Conservation (phyloP, 2,888 invertebrate species). For the Trichopria drosophilae region DNA sequence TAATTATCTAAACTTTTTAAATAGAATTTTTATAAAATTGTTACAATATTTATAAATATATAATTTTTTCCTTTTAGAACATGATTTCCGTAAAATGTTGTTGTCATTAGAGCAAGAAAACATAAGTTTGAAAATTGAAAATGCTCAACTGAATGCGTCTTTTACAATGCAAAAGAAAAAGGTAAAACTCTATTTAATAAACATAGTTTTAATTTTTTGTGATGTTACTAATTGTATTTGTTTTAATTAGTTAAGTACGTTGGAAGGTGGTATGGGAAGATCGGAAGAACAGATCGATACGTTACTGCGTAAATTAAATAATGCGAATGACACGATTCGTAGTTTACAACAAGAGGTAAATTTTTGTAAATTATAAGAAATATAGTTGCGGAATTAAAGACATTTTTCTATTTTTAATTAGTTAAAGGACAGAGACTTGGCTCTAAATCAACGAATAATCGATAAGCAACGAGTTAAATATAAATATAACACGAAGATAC, state of each 20-base stretch:
- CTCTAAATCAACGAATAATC: slow-evolving; percentile 59
- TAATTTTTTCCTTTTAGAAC: slow-evolving; percentile 43
- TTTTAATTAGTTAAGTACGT: slow-evolving; percentile 53
- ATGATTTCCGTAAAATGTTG: slow-evolving; percentile 63
- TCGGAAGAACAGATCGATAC: slow-evolving; percentile 68
- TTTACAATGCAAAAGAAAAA: slow-evolving; percentile 71
- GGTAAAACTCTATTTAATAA: slow-evolving; percentile 43
- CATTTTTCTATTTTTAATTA: slow-evolving; percentile 27
- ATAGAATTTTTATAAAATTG: slow-evolving; percentile 1
- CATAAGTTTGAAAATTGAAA: slow-evolving; percentile 69
- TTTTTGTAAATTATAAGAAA: neutral
- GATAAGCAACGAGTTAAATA: slow-evolving; percentile 62
- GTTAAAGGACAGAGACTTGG: slow-evolving; percentile 60
- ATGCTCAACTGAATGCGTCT: slow-evolving; percentile 67
- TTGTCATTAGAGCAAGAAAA: slow-evolving; percentile 74
- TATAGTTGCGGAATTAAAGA: neutral
- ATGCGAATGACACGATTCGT: slow-evolving; percentile 68
- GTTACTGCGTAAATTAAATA: slow-evolving; percentile 66
- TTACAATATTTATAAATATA: neutral
- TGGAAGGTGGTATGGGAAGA: slow-evolving; percentile 69
- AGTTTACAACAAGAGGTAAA: slow-evolving; percentile 63
- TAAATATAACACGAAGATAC: slow-evolving; percentile 62
- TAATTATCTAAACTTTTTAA: slow-evolving; percentile 46
- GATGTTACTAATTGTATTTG: slow-evolving; percentile 5
- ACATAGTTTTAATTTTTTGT: slow-evolving; percentile 5